These are phyloP conservation scores for Platorchestia sp. DNA, from an alignment of 1,140 invertebrate species.

Conservation along the genomic window DNA sequence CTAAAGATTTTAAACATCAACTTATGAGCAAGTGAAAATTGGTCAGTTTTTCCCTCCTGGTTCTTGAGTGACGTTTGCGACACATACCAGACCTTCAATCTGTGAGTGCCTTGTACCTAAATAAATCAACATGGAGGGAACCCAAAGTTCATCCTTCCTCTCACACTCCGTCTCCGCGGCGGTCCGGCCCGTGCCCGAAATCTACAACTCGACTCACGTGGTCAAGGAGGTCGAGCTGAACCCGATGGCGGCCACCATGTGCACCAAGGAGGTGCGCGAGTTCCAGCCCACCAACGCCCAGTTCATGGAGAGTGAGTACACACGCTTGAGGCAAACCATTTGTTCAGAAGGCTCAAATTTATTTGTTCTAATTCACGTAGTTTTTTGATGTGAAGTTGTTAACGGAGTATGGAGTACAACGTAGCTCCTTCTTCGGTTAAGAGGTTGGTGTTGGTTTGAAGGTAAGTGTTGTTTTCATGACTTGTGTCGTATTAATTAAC, in stretches of 20 bases:
- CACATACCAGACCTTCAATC: background rate
- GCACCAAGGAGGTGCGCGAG: background rate
- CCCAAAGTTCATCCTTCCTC: background rate
- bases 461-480: too few relatives aligned
- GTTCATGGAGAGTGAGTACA: slow-evolving; percentile 39
- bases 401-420: background rate
- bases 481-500: too few relatives aligned
- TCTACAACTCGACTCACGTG: slow-evolving; percentile 1
- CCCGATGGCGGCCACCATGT: background rate
- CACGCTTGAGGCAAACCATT: too few relatives aligned
- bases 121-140: slow-evolving; percentile 9
- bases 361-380: too few relatives aligned
- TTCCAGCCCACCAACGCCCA: slow-evolving; percentile 35
- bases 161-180: background rate
- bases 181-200: background rate
- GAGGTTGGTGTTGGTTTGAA: too few relatives aligned
- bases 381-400: background rate
- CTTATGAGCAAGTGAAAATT: background rate
- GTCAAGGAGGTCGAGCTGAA: background rate
- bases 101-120: background rate
- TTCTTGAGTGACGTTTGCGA: background rate
- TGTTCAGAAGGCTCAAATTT: too few relatives aligned
- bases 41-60: background rate
- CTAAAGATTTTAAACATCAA: background rate
- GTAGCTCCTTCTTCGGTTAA: background rate